Conservation (phyloP, 2,113 vertebrate species). For the Microtus oregoni region DNA sequence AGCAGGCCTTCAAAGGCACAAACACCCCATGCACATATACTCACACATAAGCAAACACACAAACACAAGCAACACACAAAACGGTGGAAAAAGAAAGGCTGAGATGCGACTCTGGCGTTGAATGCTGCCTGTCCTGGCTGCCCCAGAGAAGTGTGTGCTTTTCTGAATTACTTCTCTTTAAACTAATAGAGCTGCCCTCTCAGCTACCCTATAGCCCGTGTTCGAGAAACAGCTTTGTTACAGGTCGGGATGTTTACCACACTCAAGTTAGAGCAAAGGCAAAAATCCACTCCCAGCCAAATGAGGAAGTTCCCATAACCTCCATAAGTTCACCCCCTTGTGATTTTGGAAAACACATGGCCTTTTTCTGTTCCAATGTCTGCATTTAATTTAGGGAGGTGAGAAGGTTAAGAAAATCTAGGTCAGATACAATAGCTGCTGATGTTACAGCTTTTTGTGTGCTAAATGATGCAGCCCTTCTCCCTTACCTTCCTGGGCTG, state of each 20-base stretch:
- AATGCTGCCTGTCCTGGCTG: neutral
- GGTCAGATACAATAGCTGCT: conserved; percentile 33
- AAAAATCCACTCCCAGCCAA: conserved; percentile 52
- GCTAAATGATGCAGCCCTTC: neutral
- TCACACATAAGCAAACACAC: neutral
- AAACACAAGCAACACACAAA: neutral
- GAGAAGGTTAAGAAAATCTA: conserved; percentile 55
- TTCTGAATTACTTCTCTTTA: neutral
- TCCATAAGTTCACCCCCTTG: conserved; percentile 56
- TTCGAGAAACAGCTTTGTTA: neutral
- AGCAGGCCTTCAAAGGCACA: neutral
- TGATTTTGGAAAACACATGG: conserved; percentile 56
- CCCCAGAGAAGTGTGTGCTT: neutral
- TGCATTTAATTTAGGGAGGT: conserved; percentile 63
- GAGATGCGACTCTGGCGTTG: conserved; percentile 56
- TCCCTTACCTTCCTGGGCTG: neutral
- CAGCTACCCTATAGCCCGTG: neutral
- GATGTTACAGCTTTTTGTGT: neutral
- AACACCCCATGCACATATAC: neutral
- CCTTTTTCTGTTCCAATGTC: conserved; percentile 45
- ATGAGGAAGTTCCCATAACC: conserved; percentile 56
- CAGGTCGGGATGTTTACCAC: neutral
- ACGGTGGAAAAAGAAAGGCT: neutral
- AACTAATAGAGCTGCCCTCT: too few species aligned
- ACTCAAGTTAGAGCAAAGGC: conserved; percentile 10